These are phyloP conservation scores for Elysia crispata DNA, from an alignment of 2,888 invertebrate genomes.

Conservation along the genomic window DNA sequence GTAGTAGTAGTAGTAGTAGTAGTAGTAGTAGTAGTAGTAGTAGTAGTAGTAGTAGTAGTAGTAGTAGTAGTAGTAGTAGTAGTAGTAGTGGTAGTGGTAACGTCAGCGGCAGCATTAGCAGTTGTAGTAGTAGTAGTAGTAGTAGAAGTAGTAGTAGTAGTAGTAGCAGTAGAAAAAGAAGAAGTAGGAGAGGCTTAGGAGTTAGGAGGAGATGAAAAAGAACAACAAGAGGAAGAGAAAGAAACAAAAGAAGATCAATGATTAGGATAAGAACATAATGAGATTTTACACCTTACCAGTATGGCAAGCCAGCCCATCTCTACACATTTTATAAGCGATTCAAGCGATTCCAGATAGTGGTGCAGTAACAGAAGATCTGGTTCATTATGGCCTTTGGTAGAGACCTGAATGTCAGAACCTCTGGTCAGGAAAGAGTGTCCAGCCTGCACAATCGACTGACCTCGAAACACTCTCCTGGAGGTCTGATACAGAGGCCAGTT, in stretches of 20 bases:
- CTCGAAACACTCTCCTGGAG: constrained; percentile 57
- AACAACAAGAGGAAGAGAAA: background rate
- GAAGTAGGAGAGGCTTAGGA: background rate
- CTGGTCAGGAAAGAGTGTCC: constrained; percentile 73
- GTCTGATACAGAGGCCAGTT: constrained; percentile 68
- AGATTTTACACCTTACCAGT: constrained; percentile 80
- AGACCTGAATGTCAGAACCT: constrained; percentile 25
- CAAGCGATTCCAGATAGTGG: constrained; percentile 81
- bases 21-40: constrained; percentile 9
- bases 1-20: constrained; percentile 9
- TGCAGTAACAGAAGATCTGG: constrained; percentile 75
- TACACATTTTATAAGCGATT: constrained; percentile 90
- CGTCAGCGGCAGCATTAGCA: too few species aligned
- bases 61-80: constrained; percentile 1
- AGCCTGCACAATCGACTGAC: constrained; percentile 67
- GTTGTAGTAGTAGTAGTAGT: too few species aligned
- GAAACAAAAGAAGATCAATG: background rate
- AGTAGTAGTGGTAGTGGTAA: background rate
- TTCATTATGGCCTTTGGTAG: constrained; percentile 10
- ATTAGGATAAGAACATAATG: background rate
- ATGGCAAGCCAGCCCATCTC: constrained; percentile 95
- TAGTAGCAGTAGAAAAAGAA: background rate
- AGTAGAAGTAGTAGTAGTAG: background rate
- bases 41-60: constrained; percentile 9
- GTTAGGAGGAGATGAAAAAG: background rate